phyloP scores from a whole-genome alignment of 2,113 vertebrate genomes.

The Pantherophis guttatus region DNA sequence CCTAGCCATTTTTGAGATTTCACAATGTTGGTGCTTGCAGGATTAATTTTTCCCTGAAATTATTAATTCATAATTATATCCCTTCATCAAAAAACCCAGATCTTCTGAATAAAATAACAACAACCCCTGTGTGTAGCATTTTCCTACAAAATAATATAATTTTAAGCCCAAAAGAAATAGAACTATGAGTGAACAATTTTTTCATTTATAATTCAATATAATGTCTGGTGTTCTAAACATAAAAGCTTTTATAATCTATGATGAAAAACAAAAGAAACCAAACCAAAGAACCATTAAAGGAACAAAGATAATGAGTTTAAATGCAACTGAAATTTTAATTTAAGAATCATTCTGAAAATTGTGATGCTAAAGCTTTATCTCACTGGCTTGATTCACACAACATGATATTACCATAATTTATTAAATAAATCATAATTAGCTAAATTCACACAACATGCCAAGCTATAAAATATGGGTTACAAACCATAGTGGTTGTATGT shows the following conservation, averaged over 20 bases:
- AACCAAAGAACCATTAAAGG: conserved; percentile 13
- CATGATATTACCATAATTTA: background rate
- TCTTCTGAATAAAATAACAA: background rate
- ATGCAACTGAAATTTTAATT: conserved; percentile 35
- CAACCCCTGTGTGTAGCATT: background rate
- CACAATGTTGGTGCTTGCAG: background rate
- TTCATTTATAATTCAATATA: conserved; percentile 30
- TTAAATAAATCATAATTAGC: background rate
- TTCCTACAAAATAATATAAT: background rate
- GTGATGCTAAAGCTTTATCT: background rate
- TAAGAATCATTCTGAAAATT: conserved; percentile 17
- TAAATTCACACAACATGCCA: background rate
- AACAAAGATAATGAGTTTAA: background rate
- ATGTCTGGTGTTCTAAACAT: conserved; percentile 9
- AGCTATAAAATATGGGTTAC: background rate
- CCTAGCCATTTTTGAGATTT: background rate
- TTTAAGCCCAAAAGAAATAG: background rate
- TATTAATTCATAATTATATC: background rate
- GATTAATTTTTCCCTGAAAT: background rate
- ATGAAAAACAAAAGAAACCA: background rate
- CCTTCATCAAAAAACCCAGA: background rate
- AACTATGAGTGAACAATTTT: conserved; percentile 12
- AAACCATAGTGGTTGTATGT: background rate
- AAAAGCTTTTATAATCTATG: conserved; percentile 28
- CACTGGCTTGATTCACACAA: background rate